A percentile compares a stretch with the other conserved stretches of the same genome.
Evolutionary conservation across 1,140 invertebrate genomes (phyloP).

Genomic region (Zaprionus vittiger): DNA sequence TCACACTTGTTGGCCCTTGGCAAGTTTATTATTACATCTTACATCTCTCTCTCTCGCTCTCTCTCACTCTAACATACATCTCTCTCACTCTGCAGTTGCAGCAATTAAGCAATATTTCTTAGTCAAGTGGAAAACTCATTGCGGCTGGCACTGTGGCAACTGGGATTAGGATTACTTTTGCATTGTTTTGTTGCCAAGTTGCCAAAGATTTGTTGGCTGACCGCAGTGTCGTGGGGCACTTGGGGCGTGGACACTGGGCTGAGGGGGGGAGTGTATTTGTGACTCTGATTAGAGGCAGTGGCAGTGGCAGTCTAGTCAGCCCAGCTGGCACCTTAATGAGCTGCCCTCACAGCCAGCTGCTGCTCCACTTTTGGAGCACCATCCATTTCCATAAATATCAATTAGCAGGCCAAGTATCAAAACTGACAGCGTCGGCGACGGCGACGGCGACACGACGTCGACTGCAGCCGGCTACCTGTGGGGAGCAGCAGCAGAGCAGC

Average conservation of each 20-base stretch:
- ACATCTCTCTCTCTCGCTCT: background rate
- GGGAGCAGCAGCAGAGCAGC: slow-evolving; percentile 21
- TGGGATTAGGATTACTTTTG: slow-evolving; percentile 41
- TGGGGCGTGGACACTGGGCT: background rate
- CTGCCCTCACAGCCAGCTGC: slow-evolving; percentile 51
- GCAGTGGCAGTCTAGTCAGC: background rate
- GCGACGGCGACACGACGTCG: slow-evolving; percentile 38
- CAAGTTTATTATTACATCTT: slow-evolving; percentile 8
- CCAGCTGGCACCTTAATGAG: slow-evolving; percentile 39
- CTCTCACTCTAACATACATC: background rate
- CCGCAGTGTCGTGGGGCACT: slow-evolving; percentile 13
- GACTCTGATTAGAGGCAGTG: no score
- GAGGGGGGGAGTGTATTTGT: background rate
- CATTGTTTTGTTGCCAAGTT: slow-evolving; percentile 29
- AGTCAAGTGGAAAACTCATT: slow-evolving; percentile 48
- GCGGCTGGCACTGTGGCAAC: slow-evolving; percentile 33
- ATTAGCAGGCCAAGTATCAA: slow-evolving; percentile 73
- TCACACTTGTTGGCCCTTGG: slow-evolving; percentile 19
- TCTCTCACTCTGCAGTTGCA: slow-evolving; percentile 22
- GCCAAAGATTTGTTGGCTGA: slow-evolving; percentile 28
- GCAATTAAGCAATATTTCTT: slow-evolving; percentile 54
- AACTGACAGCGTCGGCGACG: slow-evolving; percentile 60
- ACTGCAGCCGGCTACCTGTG: slow-evolving; percentile 30
- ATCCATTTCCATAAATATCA: slow-evolving; percentile 79
- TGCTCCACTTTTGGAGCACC: slow-evolving; percentile 67